Percentiles rank a stretch among this genome's conserved stretches.
phyloP scores from a whole-genome alignment of 2,888 invertebrate genomes.

The Nemurella pictetii region DNA sequence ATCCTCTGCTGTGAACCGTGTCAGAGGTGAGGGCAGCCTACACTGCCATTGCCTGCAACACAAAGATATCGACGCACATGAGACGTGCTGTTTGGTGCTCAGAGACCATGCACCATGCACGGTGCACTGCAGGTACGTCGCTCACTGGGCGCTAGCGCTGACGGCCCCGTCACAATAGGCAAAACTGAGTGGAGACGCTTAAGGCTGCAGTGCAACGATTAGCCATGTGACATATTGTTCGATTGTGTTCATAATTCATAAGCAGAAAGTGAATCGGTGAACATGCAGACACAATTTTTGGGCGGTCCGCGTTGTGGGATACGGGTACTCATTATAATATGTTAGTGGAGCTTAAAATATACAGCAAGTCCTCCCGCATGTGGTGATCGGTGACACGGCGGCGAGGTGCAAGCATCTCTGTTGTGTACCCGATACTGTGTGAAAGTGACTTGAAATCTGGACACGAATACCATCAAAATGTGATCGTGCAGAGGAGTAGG shows the following conservation, averaged over 20 bases:
- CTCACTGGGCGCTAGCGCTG: no score
- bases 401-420: neutral
- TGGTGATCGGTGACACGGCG: slow-evolving; percentile 16
- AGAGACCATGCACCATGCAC: no score
- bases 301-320: neutral
- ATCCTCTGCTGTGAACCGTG: slow-evolving; percentile 56
- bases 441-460: neutral
- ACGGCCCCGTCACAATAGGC: no score
- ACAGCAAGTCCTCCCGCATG: neutral
- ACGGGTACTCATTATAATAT: neutral
- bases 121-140: no score
- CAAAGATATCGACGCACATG: slow-evolving; percentile 16
- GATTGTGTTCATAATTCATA: no score
- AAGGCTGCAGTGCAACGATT: no score
- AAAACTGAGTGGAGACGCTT: no score
- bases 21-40: slow-evolving; percentile 5
- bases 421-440: neutral
- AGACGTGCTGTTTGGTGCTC: no score
- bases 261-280: no score
- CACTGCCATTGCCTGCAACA: slow-evolving; percentile 38
- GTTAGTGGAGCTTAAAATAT: neutral
- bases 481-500: neutral
- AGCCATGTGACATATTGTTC: no score
- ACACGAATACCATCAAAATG: neutral
- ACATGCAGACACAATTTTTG: no score